Evolutionary conservation across 2,888 invertebrate genomes (phyloP), one percentile per base, ranked within the genome.

Genomic region (Pasiphila rectangulata): DNA sequence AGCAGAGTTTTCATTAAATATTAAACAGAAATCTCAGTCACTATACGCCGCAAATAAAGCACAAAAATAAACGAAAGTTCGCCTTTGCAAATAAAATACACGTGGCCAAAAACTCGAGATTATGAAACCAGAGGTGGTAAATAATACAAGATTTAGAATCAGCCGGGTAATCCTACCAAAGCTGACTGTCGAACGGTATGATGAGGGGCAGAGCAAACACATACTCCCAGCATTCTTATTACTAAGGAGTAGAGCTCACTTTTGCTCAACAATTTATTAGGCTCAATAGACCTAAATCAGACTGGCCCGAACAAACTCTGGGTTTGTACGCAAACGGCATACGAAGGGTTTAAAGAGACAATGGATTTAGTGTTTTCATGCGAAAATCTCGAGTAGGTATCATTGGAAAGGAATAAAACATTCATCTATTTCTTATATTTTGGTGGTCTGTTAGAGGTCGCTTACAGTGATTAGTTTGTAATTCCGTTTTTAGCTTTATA

Each of bases 281-380:
- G 49, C 54, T 21, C 35, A 17, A 57, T 54, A 56, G 45, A 52
- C 52, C 61, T 61, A 65, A 66, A 60, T 64, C 59, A 63, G 55
- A 51, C 36, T 57, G 64, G 58, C 65, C 69, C 67, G 65, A 70
- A 69, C 71, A 80, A 77, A 80, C 72, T 67, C 56, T 51, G 54
- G 56, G 63, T 32, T 16, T 32, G 32, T 59, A 78, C 79, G 79
- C 70, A 69, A 58, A 59, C 68, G 53, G 73, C 70, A 79, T 80
- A 73, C 69, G 57, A 72, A 74, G 69, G 68, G 67, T 64, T 64
- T 66, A 54, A 39, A 56, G 64, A 67, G 67, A 71, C 64, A 71
- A 65, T 63, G 60, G 59, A 62, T 63, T 44, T 46, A 16, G 35
- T 16, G 24, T 35, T 35, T 12, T 15, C 3, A 23, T 2, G 9